Conservation (phyloP, 2,888 invertebrate genomes). For the Eristalinus sepulchralis region DNA sequence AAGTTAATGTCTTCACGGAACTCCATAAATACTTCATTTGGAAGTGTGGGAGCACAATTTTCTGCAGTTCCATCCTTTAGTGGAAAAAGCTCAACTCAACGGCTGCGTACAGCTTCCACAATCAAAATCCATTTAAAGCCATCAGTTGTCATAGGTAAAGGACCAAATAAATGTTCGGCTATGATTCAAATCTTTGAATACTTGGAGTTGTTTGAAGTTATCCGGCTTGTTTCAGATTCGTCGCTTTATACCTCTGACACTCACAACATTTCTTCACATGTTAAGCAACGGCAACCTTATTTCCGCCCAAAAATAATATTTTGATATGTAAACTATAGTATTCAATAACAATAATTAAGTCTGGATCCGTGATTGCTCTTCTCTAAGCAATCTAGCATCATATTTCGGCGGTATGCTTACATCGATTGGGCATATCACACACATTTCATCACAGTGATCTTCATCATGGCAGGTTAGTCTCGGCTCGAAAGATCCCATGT, state of each 20-base stretch:
- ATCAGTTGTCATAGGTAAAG: constrained; percentile 19
- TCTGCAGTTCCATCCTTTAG: constrained; percentile 73
- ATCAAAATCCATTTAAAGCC: constrained; percentile 71
- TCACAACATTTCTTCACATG: not conserved
- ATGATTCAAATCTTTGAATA: constrained; percentile 24
- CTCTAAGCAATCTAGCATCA: too few species aligned
- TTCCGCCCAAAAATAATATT: constrained; percentile 20
- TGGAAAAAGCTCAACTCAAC: constrained; percentile 73
- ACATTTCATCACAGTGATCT: too few species aligned
- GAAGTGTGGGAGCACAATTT: constrained; percentile 65
- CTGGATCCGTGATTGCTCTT: too few species aligned
- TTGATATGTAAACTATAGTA: not conserved
- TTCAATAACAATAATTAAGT: too few species aligned
- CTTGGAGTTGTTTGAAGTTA: constrained; percentile 38
- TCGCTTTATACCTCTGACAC: constrained; percentile 18
- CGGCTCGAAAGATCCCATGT: too few species aligned
- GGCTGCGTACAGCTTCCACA: constrained; percentile 72
- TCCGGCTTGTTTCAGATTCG: constrained; percentile 16
- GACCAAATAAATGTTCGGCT: constrained; percentile 27
- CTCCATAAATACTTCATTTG: constrained; percentile 77
- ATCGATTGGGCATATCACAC: too few species aligned
- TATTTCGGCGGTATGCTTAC: too few species aligned
- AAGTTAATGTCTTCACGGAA: constrained; percentile 72
- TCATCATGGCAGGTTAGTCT: too few species aligned
- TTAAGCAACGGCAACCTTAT: not conserved